Conservation (phyloP, 64 coral and sea anemone species). For the Exaiptasia diaphana region DNA sequence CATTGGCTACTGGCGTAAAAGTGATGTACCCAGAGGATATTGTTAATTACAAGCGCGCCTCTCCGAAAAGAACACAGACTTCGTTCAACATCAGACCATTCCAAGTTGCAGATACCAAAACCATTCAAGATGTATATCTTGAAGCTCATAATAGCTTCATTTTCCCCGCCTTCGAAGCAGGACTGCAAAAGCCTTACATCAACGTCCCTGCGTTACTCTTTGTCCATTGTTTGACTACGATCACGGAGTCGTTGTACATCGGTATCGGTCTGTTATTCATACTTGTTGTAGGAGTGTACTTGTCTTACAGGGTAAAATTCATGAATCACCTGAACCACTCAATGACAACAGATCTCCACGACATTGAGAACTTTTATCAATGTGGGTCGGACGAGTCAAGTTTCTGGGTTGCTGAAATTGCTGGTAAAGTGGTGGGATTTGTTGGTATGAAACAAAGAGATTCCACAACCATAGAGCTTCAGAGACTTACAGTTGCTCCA, state of each 20-base stretch:
- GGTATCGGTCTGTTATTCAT: not conserved
- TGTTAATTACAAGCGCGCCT: no score
- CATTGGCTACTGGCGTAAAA: not conserved
- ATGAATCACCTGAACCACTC: constrained; percentile 44
- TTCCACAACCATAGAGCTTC: constrained; percentile 39
- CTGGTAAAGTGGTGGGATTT: constrained; percentile 41
- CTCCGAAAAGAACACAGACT: no score
- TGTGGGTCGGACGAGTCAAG: constrained; percentile 37
- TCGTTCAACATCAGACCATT: constrained; percentile 2
- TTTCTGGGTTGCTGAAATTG: constrained; percentile 61
- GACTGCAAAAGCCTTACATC: constrained; percentile 32
- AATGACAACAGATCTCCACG: constrained; percentile 35
- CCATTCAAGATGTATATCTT: constrained; percentile 24
- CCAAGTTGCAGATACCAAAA: not conserved
- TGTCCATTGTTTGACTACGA: not conserved
- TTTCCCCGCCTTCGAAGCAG: constrained; percentile 47
- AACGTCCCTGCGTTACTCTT: constrained; percentile 25
- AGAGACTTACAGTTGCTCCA: constrained; percentile 46
- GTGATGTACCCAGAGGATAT: no score
- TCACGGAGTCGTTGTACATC: constrained; percentile 1
- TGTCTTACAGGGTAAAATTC: constrained; percentile 25
- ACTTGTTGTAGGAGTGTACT: constrained; percentile 18
- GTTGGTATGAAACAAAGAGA: constrained; percentile 49
- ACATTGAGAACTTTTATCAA: constrained; percentile 20
- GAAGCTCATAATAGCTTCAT: constrained; percentile 58